Percentiles rank a stretch among this genome's conserved stretches.
These are phyloP conservation scores for Naja naja DNA, from an alignment of 2,113 vertebrate genomes.

Conservation along the genomic window DNA sequence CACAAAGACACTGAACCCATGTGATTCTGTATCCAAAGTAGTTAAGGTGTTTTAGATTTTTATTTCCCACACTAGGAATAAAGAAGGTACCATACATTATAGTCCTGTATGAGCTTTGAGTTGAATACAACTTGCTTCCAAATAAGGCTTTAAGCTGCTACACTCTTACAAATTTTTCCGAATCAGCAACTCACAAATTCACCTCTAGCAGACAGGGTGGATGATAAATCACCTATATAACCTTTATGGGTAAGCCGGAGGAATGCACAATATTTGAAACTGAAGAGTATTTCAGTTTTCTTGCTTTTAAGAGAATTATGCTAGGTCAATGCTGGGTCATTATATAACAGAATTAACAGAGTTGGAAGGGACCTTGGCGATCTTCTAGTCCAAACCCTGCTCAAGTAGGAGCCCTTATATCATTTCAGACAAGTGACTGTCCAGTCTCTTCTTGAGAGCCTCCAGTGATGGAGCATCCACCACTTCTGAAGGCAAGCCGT, in stretches of 20 bases:
- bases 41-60: neutral
- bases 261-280: neutral
- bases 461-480: neutral
- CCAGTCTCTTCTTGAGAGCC: neutral
- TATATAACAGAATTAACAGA: neutral
- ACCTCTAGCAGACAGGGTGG: neutral
- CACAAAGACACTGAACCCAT: neutral
- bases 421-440: neutral
- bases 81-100: neutral
- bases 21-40: neutral
- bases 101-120: neutral
- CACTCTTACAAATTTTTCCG: neutral
- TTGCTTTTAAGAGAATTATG: neutral
- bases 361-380: neutral
- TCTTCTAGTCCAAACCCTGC: neutral
- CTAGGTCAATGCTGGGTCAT: neutral
- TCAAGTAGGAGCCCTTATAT: neutral
- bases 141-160: neutral
- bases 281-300: neutral
- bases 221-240: neutral
- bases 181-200: neutral
- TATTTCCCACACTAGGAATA: neutral
- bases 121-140: neutral
- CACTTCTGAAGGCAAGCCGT: neutral
- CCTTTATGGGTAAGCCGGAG: neutral